A percentile compares a stretch with the other conserved stretches of the same genome.
phyloP scores from a whole-genome alignment of 2,888 invertebrate species.

The Cybosia mesomella region DNA sequence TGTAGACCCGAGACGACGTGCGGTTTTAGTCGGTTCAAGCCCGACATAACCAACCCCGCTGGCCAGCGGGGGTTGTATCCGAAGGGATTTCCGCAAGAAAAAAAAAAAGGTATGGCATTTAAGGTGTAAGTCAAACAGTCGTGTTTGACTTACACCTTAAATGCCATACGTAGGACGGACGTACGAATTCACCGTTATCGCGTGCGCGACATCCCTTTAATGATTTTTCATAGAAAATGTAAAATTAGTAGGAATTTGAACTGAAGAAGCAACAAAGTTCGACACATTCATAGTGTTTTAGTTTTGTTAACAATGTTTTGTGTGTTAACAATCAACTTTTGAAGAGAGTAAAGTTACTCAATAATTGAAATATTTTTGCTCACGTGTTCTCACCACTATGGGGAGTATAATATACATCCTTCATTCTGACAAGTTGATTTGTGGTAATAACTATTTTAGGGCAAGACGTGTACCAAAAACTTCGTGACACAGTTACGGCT shows the following conservation, averaged over 20 bases:
- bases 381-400: not conserved
- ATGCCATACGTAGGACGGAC: too few relatives aligned
- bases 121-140: too few relatives aligned
- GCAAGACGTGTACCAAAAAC: conserved; percentile 28
- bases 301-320: not conserved
- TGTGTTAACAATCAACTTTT: not conserved
- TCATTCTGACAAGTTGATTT: conserved; percentile 1
- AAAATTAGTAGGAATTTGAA: not conserved
- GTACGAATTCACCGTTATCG: too few relatives aligned
- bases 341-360: not conserved
- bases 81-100: too few relatives aligned
- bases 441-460: not conserved
- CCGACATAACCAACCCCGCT: too few relatives aligned
- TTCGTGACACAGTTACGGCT: conserved; percentile 52
- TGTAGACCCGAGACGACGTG: too few relatives aligned
- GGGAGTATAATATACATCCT: not conserved
- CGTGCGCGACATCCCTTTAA: too few relatives aligned
- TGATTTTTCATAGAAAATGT: too few relatives aligned
- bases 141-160: too few relatives aligned
- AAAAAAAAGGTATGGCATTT: too few relatives aligned
- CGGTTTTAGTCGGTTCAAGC: too few relatives aligned
- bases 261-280: not conserved
- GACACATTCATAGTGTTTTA: not conserved
- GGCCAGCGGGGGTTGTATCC: too few relatives aligned
- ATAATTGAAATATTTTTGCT: not conserved